Evolutionary conservation across 2,797 vertebrate species (phyloP), one percentile per base, ranked within the genome.

Genomic region (Peromyscus nudipes): DNA sequence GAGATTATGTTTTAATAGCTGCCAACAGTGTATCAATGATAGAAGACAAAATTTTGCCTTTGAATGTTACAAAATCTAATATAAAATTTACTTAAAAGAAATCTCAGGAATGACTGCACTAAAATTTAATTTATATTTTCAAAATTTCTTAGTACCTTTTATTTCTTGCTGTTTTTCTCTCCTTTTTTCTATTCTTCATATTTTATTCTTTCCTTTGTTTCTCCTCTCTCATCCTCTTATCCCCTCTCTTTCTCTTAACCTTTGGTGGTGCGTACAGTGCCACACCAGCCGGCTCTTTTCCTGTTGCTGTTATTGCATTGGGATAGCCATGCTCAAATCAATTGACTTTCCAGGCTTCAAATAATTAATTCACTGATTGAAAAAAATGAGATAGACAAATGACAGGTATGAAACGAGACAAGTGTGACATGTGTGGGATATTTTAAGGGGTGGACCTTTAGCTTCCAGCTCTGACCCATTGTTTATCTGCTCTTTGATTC

Each of bases 211-310:
- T 0, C 13, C 29, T 55, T 21, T 64, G 34, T 11, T 16, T n/a
- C 1, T 19, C 19, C 17, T 27, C 17, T 52, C 2, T 16, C 19
- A 13, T 4, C 5, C 52, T 11, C 13, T 7, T 23, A 1, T 55
- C 86, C 17, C 25, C n/a, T 4, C 3, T 40, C 11, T 19, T 57
- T 85, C 4, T 19, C 27, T 43, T 49, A 82, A 1, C 31, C 43
- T 71, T 69, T 40, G 4, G 10, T n/a, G 31, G 7, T 25, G 17
- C 55, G 37, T 37, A 40, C 6, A 23, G 8, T 75, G 2, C 64
- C 0, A 29, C 0, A 29, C 6, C 6, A 3, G 9, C 0, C 2
- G 0, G 29, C 2, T 6, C 29, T 19, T 6, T 64, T 17, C 25
- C 29, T 52, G 27, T 46, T 67, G 10, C 29, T 16, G 14, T 3